Evolutionary conservation across 2,113 vertebrate species (phyloP).

Genomic region (Percopsis transmontana): DNA sequence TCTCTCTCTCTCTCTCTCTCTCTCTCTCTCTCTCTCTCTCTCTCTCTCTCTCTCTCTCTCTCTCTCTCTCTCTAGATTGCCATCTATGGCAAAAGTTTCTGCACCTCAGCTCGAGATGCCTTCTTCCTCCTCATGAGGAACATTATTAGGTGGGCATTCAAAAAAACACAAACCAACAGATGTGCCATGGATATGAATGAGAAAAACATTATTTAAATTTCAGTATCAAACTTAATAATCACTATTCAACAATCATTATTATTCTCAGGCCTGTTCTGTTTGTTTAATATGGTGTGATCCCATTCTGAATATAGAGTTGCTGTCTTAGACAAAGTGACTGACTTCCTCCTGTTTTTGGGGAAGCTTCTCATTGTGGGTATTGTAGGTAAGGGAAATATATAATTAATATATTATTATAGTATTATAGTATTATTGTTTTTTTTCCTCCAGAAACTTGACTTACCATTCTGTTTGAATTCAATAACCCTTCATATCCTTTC

Average conservation of each 20-base stretch:
- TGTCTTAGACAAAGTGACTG: conserved; percentile 94
- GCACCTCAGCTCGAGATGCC: conserved; percentile 87
- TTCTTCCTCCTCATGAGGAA: conserved; percentile 98
- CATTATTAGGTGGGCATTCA: conserved; percentile 83
- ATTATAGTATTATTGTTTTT: background rate
- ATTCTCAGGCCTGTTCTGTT: background rate
- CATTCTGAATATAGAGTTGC: conserved; percentile 82
- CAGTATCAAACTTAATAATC: no score
- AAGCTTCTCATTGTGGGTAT: conserved; percentile 91
- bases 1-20: no score
- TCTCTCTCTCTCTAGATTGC: conserved; percentile 80
- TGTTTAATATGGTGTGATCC: background rate
- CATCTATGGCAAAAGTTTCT: conserved; percentile 95
- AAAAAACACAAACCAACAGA: background rate
- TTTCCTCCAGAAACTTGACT: background rate
- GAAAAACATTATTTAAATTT: no score
- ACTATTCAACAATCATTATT: background rate
- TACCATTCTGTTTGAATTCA: background rate
- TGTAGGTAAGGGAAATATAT: conserved; percentile 68
- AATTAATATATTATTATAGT: conserved; percentile 8
- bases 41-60: no score
- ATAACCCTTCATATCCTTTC: background rate
- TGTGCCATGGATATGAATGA: no score
- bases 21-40: no score
- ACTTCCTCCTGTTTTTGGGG: conserved; percentile 95